phyloP scores from a whole-genome alignment of 2,888 invertebrate genomes.

The Zele albiditarsus region DNA sequence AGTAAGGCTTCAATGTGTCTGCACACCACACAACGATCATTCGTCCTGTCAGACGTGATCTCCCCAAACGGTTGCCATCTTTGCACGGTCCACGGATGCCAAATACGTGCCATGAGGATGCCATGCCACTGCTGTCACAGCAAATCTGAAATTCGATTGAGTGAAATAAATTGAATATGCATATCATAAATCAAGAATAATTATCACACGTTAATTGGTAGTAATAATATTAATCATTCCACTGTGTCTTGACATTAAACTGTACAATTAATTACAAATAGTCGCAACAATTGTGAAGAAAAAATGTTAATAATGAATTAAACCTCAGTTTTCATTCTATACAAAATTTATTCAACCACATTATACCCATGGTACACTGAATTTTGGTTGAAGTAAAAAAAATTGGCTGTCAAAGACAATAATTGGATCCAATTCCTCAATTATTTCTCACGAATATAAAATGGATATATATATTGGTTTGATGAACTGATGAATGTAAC shows the following conservation, averaged over 20 bases:
- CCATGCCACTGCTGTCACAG: slow-evolving; percentile 92
- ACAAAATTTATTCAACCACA: too few relatives aligned
- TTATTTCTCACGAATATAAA: too few relatives aligned
- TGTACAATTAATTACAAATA: too few relatives aligned
- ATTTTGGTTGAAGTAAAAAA: too few relatives aligned
- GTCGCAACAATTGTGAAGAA: too few relatives aligned
- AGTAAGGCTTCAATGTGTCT: slow-evolving; percentile 9
- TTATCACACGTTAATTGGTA: not conserved
- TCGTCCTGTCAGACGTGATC: slow-evolving; percentile 74
- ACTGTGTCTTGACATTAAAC: too few relatives aligned
- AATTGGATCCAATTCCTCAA: too few relatives aligned
- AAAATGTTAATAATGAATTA: too few relatives aligned
- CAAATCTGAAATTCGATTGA: slow-evolving; percentile 76
- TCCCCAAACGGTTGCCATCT: slow-evolving; percentile 87
- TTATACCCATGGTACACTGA: too few relatives aligned
- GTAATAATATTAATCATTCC: too few relatives aligned
- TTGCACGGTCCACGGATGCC: slow-evolving; percentile 88
- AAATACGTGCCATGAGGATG: slow-evolving; percentile 87
- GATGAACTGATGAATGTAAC: slow-evolving; percentile 30
- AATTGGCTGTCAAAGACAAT: too few relatives aligned
- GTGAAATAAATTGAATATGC: not conserved
- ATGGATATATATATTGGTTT: not conserved
- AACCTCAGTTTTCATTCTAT: too few relatives aligned
- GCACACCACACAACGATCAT: slow-evolving; percentile 45
- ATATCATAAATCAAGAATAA: not conserved